Base-by-base conservation (phyloP, 2,113 vertebrate species). In the Regulus satrapa region DNA sequence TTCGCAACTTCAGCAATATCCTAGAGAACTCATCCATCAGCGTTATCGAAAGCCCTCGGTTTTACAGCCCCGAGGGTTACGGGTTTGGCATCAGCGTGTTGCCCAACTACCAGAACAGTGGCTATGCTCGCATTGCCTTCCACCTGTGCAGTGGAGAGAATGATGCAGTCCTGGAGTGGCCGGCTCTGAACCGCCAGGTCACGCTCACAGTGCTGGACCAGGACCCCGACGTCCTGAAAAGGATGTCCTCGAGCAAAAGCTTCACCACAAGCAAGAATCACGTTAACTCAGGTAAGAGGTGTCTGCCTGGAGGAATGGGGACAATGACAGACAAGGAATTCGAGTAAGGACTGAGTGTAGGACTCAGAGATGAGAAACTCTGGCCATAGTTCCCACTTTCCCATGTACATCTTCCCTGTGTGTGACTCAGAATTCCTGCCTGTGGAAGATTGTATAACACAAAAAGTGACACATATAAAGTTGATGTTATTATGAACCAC, bases 21-120 rank as follows among this genome's bases (percentile, higher is more conserved):
- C 97, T 99, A n/a, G 56, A 97, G n/a, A 97, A 43, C 0, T 58
- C 96, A 0, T 29, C 80, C 7, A 90, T 34, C 10, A 85, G 69
- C 0, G 3, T 8, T 1, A 66, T 99, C 19, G n/a, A 89, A 61
- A 99, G 99, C 87, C 98, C 98, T 3, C 92, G 97, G 6, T 99
- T 99, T 95, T 99, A 98, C 62, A 99, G 97, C 71, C 98, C 98
- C 1, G 99, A 99, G 86, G 99, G 99, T 19, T 99, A 99, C 0
- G 98, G 92, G 3, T 98, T 98, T 8, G 99, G 98, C 5, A 55
- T 99, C 68, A 96, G 52, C 2, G 24, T 99, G 28, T 4, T 64
- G 2, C 99, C 99, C 6, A 55, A 97, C 7, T 93, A 92, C 5
- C 8, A 0, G 3, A 2, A 0, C 10, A 69, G 1, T 18, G 88